Conservation (phyloP, 2,113 vertebrate genomes). For the Phalacrocorax pelagicus region DNA sequence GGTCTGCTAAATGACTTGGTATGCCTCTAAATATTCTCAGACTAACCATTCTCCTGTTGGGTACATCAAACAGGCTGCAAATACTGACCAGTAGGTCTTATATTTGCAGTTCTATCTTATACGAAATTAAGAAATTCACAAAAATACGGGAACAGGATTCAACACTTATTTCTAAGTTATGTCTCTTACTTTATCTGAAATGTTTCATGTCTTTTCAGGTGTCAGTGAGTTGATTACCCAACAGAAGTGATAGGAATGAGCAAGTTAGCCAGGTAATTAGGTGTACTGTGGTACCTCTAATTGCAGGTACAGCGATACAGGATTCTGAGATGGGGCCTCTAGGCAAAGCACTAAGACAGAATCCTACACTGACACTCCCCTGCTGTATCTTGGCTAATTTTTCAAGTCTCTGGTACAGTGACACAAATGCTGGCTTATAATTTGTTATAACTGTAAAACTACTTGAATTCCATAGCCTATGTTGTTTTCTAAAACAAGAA, state of each 20-base stretch:
- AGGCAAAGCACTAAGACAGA: not conserved
- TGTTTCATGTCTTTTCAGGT: slow-evolving; percentile 58
- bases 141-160: not conserved
- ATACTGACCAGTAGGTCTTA: not conserved
- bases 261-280: slow-evolving; percentile 62
- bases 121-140: not conserved
- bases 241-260: slow-evolving; percentile 65
- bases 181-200: slow-evolving; percentile 1
- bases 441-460: not conserved
- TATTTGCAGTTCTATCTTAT: not conserved
- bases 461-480: not conserved
- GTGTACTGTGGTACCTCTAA: not conserved
- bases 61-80: not conserved
- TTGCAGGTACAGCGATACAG: slow-evolving; percentile 16
- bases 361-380: not conserved
- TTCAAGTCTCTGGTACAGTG: slow-evolving; percentile 37
- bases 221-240: slow-evolving; percentile 63
- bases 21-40: not conserved
- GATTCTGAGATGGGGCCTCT: slow-evolving; percentile 14
- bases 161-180: not conserved
- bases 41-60: not conserved
- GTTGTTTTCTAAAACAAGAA: not conserved
- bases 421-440: not conserved
- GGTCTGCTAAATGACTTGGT: not conserved
- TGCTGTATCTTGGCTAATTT: not conserved